A percentile compares a stretch with the other conserved stretches of the same genome.
Evolutionary conservation across 2,113 vertebrate genomes (phyloP).

Genomic region (Carassius carassius): DNA sequence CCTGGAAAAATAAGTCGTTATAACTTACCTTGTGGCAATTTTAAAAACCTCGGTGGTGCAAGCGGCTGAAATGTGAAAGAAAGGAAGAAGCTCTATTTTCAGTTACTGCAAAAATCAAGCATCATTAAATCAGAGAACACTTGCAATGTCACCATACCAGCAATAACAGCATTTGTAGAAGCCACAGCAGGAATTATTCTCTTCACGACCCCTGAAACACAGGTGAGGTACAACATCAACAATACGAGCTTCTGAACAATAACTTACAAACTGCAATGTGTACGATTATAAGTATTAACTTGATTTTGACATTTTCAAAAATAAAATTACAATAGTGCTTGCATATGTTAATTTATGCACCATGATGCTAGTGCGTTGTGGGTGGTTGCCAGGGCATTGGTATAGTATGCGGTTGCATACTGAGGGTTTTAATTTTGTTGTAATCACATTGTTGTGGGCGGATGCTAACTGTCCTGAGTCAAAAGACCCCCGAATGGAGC

Average conservation of each 20-base stretch:
- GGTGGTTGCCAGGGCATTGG: neutral
- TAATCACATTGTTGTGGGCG: neutral
- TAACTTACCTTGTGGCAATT: conserved; percentile 86
- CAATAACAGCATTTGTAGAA: conserved; percentile 95
- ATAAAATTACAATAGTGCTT: neutral
- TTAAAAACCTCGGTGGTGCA: conserved; percentile 94
- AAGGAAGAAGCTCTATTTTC: neutral
- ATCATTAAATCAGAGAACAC: neutral
- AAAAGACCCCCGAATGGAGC: neutral
- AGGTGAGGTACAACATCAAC: neutral
- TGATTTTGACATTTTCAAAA: neutral
- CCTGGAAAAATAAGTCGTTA: neutral
- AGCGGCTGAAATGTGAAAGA: conserved; percentile 75
- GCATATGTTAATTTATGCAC: neutral
- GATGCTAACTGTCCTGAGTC: neutral
- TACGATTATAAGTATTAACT: neutral
- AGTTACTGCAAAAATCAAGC: conserved; percentile 23
- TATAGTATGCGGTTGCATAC: neutral
- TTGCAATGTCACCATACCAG: conserved; percentile 75
- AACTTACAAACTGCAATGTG: neutral
- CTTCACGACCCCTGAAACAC: conserved; percentile 87
- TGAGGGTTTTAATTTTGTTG: neutral
- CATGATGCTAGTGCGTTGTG: neutral
- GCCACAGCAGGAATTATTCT: conserved; percentile 93
- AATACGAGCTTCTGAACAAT: neutral